phyloP scores from a whole-genome alignment of 2,113 vertebrate genomes.

The Lagopus muta region DNA sequence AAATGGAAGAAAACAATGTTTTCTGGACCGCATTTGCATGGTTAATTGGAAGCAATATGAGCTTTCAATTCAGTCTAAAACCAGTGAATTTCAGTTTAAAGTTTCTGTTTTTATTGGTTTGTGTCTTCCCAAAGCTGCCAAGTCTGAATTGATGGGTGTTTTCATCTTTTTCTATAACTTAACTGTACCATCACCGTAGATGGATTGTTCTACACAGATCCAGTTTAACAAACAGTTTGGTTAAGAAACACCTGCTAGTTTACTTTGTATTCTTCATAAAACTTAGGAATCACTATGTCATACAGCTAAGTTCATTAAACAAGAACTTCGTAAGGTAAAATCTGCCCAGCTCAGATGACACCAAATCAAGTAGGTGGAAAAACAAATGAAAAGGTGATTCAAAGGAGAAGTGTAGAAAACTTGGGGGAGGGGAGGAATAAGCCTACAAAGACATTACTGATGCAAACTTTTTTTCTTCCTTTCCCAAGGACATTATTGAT shows the following conservation, averaged over 20 bases:
- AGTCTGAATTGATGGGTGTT: neutral
- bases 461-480: neutral
- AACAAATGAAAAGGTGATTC: constrained; percentile 11
- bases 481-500: neutral
- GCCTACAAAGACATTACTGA: neutral
- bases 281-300: neutral
- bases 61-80: neutral
- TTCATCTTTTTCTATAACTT: neutral
- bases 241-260: constrained; percentile 27
- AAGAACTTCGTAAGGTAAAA: neutral
- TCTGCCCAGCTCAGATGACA: neutral
- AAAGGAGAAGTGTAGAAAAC: neutral
- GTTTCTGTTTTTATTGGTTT: neutral
- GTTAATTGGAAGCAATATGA: constrained; percentile 17
- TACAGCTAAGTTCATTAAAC: neutral
- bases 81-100: neutral
- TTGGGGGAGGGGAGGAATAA: neutral
- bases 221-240: neutral
- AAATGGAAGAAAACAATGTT: neutral
- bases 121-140: neutral
- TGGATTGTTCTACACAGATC: neutral
- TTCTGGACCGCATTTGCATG: neutral
- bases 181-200: neutral
- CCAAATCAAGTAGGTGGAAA: neutral
- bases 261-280: neutral